Base-by-base conservation (phyloP, 2,888 invertebrate species). In the Coleophora deauratella region DNA sequence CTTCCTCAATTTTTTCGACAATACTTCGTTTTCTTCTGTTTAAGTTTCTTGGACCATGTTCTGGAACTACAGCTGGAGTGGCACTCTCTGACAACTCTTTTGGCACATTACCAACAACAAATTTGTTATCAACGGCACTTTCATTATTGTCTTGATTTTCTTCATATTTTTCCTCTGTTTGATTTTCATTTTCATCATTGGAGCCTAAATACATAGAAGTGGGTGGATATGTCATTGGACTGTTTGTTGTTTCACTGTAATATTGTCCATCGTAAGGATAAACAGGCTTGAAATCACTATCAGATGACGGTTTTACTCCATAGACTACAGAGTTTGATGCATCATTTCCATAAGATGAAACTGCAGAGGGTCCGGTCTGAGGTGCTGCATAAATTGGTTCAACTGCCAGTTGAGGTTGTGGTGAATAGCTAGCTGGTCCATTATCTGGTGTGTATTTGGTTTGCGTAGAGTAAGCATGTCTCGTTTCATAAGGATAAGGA, bases 71-170 rank as follows among this genome's bases (percentile, higher is more conserved):
- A 3, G 86, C 88, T 0, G 89, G 88, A 1, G 89, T 88, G 1
- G 75, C 86, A 27, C 85, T 73, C 43, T 88, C 86, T 33, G 69
- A 62, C 35, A 87, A 56, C 45, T 90, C 89, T 59, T 90, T 89
- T 0, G 90, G 89, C 1, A 90, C 78, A 54, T 87, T 91, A 0
- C 91, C 91, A 1, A 91, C 91, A 0, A 91, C 91, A 64, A 91
- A 91, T 60, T 91, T 88, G 37, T 74, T 81, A 31, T 84, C 77
- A 40, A 51, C 66, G 9, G 57, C 52, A 44, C 68, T 75, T 31
- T 51, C 54, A 38, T 58, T 62, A 7, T 51, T 43, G 31, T 66
- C 62, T 33, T 58, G 55, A 47, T 62, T 61, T 31, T 76, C 79
- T 10, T 58, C 59, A 51, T 76, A 80, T 41, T 73, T 75, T 13